A percentile compares a stretch with the other conserved stretches of the same genome.
phyloP scores from a whole-genome alignment of 2,113 vertebrate species.

The Probosciger aterrimus region DNA sequence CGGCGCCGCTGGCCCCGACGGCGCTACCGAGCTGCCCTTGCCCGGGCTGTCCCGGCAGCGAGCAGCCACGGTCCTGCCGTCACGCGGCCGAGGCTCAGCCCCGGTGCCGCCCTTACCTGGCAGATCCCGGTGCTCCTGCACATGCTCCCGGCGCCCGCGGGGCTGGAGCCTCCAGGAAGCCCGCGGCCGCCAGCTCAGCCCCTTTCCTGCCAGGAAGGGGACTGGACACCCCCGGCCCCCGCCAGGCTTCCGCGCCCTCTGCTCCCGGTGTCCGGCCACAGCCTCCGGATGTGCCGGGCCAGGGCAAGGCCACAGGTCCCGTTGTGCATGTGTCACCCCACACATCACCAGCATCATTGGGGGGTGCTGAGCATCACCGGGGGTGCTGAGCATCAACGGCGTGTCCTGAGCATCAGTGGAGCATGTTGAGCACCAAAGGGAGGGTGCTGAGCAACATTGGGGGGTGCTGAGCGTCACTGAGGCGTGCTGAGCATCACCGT shows the following conservation, averaged over 20 bases:
- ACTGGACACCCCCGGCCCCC: neutral
- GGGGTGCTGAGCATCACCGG: fast-evolving
- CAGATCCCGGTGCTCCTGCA: neutral
- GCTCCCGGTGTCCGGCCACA: neutral
- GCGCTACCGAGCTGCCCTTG: neutral
- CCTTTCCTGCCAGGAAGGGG: conserved; percentile 39
- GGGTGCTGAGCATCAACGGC: neutral
- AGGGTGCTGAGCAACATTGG: neutral
- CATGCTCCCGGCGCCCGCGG: neutral
- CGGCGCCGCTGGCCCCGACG: neutral
- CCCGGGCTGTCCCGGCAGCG: no score
- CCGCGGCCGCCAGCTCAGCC: neutral
- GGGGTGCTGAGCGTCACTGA: no score
- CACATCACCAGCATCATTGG: neutral
- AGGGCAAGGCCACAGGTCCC: neutral
- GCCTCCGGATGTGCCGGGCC: neutral
- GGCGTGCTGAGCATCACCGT: no score
- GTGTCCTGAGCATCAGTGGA: neutral
- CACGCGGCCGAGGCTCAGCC: neutral
- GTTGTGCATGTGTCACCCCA: fast-evolving
- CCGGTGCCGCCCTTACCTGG: neutral
- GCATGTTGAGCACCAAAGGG: no score
- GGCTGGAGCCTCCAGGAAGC: neutral
- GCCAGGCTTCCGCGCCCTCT: neutral
- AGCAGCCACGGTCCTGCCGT: neutral